Conservation (phyloP, 2,113 vertebrate species). For the Trochalopteron elliotii region DNA sequence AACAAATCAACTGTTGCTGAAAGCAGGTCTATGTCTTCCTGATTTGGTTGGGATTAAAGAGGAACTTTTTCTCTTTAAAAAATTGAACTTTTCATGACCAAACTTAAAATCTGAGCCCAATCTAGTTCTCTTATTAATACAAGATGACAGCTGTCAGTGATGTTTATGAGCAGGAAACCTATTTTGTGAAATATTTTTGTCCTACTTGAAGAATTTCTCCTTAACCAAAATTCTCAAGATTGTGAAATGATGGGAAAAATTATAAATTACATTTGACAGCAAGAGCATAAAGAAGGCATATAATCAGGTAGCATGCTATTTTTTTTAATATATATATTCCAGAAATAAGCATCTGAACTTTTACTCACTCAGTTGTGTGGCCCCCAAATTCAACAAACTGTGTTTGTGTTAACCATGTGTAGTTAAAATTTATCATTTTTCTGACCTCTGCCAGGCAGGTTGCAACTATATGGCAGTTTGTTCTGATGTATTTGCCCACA, state of each 20-base stretch:
- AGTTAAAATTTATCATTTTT: conserved; percentile 7
- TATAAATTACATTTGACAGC: not conserved
- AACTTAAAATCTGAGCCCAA: not conserved
- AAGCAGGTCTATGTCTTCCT: too few relatives aligned
- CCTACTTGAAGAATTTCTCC: not conserved
- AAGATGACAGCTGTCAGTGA: not conserved
- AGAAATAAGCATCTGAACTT: not conserved
- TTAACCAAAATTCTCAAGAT: not conserved
- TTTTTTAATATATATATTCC: not conserved
- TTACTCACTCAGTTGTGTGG: not conserved
- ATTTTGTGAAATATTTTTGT: not conserved
- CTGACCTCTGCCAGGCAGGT: not conserved
- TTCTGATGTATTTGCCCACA: not conserved
- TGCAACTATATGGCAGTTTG: not conserved
- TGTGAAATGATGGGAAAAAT: not conserved
- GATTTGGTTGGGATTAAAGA: not conserved
- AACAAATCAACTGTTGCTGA: not conserved
- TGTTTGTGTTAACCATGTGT: not conserved
- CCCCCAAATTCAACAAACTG: not conserved
- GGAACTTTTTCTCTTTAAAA: not conserved
- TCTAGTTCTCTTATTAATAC: not conserved
- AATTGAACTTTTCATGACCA: not conserved
- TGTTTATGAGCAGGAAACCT: not conserved
- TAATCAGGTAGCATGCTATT: rapidly evolving
- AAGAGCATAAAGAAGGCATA: not conserved